Base-by-base conservation (phyloP, 2,888 invertebrate species). In the Melinaea menophilus region DNA sequence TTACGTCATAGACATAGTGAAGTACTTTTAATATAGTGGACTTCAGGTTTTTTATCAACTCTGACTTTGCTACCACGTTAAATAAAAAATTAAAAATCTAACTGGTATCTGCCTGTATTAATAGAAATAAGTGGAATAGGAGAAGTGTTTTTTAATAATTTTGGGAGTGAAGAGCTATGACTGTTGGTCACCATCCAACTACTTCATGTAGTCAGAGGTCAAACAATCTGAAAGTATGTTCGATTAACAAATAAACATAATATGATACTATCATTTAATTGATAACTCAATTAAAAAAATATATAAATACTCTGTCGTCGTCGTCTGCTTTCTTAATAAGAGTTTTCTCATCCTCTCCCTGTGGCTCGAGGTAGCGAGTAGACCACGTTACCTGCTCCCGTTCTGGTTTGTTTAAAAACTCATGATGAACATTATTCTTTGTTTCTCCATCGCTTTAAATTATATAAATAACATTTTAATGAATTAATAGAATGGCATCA, bases 321-420 rank as follows among this genome's bases (percentile, higher is more conserved):
- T 91, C 91, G 64, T 91, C 86, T 12, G 91, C 90, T 68, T 87
- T 85, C 69, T 86, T 86, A 2, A 90, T 81, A 0, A 91, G 80
- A 48, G 80, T 87, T 67, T 91, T 91, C 63, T 91, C 90, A 2
- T 90, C 87, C 62, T 91, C 91, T 31, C 78, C 82, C 69, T 91
- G 91, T 0, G 91, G 90, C 63, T 84, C 78, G 22, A 91, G 76
- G 69, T 87, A 91, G 9, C 78, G 82, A 0, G 90, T 87, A 5
- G 80, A 71, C 91, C 91, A 91, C 2, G 88, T 87, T 35, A 91
- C 80, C 72, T 90, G 89, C 64, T 91, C 88, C 2, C 91, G 77
- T 59, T 82, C 85, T 1, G 90, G 83, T 62, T 86, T 90, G 37
- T 74, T 80, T 5, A 90, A 70, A 22, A 90, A 77, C 59, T 85